Evolutionary conservation across 2,113 vertebrate genomes (phyloP), one percentile per base, ranked within the genome.

Genomic region (Microcebus ravelobensis): DNA sequence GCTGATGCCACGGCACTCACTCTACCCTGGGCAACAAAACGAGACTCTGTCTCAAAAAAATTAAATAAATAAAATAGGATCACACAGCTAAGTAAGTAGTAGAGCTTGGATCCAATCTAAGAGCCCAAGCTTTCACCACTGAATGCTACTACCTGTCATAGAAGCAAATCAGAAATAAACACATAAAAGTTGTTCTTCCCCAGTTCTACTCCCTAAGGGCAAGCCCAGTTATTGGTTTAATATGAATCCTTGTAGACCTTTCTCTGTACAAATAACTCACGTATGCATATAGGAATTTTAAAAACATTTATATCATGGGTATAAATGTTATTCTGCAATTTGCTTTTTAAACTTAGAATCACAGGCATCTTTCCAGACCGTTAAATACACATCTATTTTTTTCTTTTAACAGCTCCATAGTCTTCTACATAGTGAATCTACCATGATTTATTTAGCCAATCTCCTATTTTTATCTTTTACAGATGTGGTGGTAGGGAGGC

Each of bases 401-500:
- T 25, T 63, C 83, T 89, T 86, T 86, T 48, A 87, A 80, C 70
- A 42, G 48, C 81, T 85, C 88, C 2, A 0, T 85, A 61, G 87
- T 86, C 52, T 87, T 88, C 91, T 63, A 31, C 15, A 7, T 83
- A 79, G 79, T 86, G 34, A 63, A 59, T 39, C 13, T 68, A 45
- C 39, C 45, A 42, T 92, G 92, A 96, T 95, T 96, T 92, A 96
- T 96, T 87, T 83, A 94, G 70, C 87, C 65, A 57, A 17, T 48
- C 21, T n/a, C 90, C 90, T 81, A 18, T 76, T 89, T 95, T 95
- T 96, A 94, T 96, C 71, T 96, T 92, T 95, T 83, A 73, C 85
- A 96, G 86, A 97, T 91, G 65, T 95, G 92, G 80, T 90, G 36
- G 45, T 50, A 34, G 77, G 61, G 42, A 82, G 95, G 82, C 89